Conservation (phyloP, 2,888 invertebrate genomes). For the Apoda limacodes region DNA sequence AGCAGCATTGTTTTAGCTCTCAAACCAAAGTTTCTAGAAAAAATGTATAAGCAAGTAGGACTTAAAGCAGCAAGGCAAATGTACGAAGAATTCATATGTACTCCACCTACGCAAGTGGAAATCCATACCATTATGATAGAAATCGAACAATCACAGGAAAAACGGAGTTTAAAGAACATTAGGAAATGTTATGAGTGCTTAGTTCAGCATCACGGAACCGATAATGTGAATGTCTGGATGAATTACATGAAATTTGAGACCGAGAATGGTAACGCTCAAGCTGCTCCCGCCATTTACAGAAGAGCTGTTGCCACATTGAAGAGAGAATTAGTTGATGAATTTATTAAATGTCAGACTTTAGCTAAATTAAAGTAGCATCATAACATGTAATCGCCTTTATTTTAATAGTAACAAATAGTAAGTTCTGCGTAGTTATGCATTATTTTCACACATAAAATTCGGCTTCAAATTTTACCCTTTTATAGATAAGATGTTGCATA, state of each 20-base stretch:
- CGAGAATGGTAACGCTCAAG: slow-evolving; percentile 68
- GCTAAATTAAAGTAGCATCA: slow-evolving; percentile 46
- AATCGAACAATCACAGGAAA: slow-evolving; percentile 57
- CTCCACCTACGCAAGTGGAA: slow-evolving; percentile 71
- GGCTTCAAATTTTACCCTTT: too few species aligned
- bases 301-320: slow-evolving; percentile 73
- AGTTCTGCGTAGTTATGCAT: too few species aligned
- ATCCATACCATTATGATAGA: slow-evolving; percentile 74
- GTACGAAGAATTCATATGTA: slow-evolving; percentile 70
- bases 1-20: slow-evolving; percentile 57
- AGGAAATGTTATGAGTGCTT: slow-evolving; percentile 74
- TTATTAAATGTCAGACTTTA: slow-evolving; percentile 65
- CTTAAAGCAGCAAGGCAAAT: slow-evolving; percentile 70
- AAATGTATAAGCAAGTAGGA: slow-evolving; percentile 59
- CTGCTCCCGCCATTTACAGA: slow-evolving; percentile 67
- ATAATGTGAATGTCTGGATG: slow-evolving; percentile 77
- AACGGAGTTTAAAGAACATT: slow-evolving; percentile 54
- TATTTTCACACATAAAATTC: too few species aligned
- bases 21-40: slow-evolving; percentile 73
- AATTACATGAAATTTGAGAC: slow-evolving; percentile 79
- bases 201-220: slow-evolving; percentile 74
- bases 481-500: too few species aligned
- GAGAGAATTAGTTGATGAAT: slow-evolving; percentile 59
- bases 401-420: slow-evolving; percentile 13
- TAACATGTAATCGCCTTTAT: slow-evolving; percentile 16